phyloP scores from a whole-genome alignment of 1,140 invertebrate species.

The Tribolium madens region DNA sequence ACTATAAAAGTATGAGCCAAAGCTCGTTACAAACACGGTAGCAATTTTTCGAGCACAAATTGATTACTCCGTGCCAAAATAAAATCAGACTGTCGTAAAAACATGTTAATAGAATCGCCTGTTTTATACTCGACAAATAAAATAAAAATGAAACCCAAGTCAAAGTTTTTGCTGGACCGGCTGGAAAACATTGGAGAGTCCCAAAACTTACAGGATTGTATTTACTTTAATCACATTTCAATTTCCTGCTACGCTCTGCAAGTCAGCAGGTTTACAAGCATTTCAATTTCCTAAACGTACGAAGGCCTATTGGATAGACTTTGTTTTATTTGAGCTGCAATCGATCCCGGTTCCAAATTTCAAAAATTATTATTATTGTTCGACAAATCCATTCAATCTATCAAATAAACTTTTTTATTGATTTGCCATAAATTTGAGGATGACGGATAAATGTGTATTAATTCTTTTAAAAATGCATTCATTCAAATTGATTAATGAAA shows the following conservation, averaged over 20 bases:
- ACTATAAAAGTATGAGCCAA: too few relatives aligned
- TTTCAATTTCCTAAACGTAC: slow-evolving; percentile 36
- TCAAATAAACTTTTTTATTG: neutral
- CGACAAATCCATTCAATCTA: neutral
- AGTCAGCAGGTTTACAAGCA: slow-evolving; percentile 41
- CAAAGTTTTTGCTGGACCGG: slow-evolving; percentile 5
- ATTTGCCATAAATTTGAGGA: neutral
- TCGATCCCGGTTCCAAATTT: neutral
- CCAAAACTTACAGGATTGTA: slow-evolving; percentile 46
- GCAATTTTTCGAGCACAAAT: too few relatives aligned
- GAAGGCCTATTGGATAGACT: slow-evolving; percentile 8
- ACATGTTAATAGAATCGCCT: slow-evolving; percentile 5
- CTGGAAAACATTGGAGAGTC: slow-evolving; percentile 27
- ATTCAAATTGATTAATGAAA: neutral
- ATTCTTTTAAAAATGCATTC: neutral
- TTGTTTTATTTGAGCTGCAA: slow-evolving; percentile 19
- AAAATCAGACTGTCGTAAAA: neutral
- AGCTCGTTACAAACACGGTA: too few relatives aligned
- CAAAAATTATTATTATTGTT: neutral
- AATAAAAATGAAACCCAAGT: neutral
- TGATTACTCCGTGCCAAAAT: neutral
- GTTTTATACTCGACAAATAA: slow-evolving; percentile 12
- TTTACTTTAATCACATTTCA: slow-evolving; percentile 54
- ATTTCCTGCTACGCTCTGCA: slow-evolving; percentile 47
- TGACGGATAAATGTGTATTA: neutral